Conservation (phyloP, 1,140 invertebrate species). For the Drosophila oshimai region DNA sequence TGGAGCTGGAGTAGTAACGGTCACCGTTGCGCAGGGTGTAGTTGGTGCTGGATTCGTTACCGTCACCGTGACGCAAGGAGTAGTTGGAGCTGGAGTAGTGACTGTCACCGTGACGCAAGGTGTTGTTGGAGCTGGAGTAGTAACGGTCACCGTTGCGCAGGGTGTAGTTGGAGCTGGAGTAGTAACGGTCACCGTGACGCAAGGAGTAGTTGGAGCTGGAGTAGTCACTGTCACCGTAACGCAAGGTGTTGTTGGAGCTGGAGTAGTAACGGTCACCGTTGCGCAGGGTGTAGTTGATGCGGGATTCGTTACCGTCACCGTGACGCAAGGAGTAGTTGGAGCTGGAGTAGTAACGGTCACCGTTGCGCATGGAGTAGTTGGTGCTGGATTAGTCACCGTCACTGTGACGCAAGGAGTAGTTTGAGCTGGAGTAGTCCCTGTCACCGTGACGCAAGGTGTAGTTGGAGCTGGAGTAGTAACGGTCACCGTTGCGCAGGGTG, state of each 20-base stretch:
- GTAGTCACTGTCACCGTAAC: not conserved
- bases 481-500: not conserved
- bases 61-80: no score
- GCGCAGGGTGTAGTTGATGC: slow-evolving; percentile 9
- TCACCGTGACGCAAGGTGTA: no score
- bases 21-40: slow-evolving; percentile 1
- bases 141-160: not conserved
- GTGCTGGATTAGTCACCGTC: no score
- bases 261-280: not conserved
- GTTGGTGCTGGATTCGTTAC: not conserved
- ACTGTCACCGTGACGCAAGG: slow-evolving; percentile 3
- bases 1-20: no score
- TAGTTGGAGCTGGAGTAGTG: no score
- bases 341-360: not conserved
- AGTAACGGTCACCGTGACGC: not conserved
- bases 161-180: no score
- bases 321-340: no score
- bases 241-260: slow-evolving; percentile 21
- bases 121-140: not conserved
- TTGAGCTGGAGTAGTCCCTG: slow-evolving; percentile 27
- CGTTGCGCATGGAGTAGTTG: slow-evolving; percentile 42
- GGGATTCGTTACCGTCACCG: not conserved
- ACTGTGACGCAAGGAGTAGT: slow-evolving; percentile 3
- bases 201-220: slow-evolving; percentile 4
- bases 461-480: no score